Evolutionary conservation across 1,140 invertebrate genomes (phyloP), one percentile per base, ranked within the genome.

Genomic region (Cyclargus thomasi): DNA sequence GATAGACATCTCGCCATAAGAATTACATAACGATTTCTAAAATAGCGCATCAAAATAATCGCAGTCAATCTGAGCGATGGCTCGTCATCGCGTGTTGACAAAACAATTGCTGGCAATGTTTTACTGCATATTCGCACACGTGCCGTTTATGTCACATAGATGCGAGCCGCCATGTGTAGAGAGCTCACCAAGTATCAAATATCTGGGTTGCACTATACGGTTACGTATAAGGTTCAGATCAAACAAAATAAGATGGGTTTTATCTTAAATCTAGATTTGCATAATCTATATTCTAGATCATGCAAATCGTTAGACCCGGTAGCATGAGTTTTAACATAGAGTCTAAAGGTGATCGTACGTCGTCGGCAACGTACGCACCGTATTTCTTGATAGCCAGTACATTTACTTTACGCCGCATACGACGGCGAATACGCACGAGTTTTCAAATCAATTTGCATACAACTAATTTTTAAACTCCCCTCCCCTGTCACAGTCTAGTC

Each of bases 21-120:
- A 47, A 47, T 47, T 47, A 47, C 39, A 16, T 8, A 16, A 47
- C 39, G 39, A 47, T 59, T 59, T 59, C 55, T 18, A 59, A 21
- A 59, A 55, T 59, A 11, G 55, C 55, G 17, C 55, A 59, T 20
- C 18, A 21, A 59, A 59, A 20, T 18, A 59, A 59, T 59, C 55
- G 17, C 55, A 18, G 55, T 20, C 55, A 59, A 20, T 18, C 17
- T 47, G 39, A 47, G 39, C 39, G 11, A 47, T 16, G 0, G 20
- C 7, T 59, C 55, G 55, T 20, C 55, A 59, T 59, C 53, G 18
- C 17, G 20, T 59, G 55, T 59, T 59, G 55, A 59, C 55, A 59
- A 20, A 59, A 59, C 55, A 47, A 47, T 47, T 20, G 18, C 55
- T 20, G 17, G 2, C 55, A 21, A 59, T 20, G 55, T 11, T 59